Conservation (phyloP, 30 jellyfish, hydroid and myxozoan species). For the Hydractinia symbiolongicarpus region DNA sequence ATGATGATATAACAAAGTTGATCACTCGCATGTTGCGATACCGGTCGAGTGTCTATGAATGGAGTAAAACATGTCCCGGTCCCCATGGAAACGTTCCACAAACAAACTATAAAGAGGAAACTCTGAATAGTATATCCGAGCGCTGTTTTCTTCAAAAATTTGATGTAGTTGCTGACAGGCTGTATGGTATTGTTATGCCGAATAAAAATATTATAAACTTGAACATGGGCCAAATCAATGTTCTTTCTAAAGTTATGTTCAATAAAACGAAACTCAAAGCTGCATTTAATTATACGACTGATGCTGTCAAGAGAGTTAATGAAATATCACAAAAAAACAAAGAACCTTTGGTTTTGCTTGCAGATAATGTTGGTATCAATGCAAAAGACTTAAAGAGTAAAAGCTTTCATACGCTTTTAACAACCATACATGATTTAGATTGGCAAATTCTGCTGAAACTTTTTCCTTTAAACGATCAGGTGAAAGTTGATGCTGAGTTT, state of each 20-base stretch:
- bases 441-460: no score
- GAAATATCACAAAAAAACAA: neutral
- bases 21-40: neutral
- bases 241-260: neutral
- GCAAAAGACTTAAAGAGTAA: no score
- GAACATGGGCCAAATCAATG: neutral
- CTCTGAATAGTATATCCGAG: neutral
- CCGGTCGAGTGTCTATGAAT: neutral
- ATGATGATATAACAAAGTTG: neutral
- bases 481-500: no score
- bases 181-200: neutral
- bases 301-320: neutral
- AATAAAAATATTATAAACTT: neutral
- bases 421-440: no score
- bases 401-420: no score
- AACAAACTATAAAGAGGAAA: neutral
- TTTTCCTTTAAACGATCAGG: no score
- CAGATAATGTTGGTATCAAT: neutral
- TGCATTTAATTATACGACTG: neutral
- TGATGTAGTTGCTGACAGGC: neutral
- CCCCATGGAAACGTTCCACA: neutral
- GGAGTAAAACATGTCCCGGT: neutral
- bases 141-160: slow-evolving; percentile 11
- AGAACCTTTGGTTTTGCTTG: neutral
- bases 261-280: neutral